phyloP scores from a whole-genome alignment of 2,888 invertebrate genomes.

The Vanessa cardui region DNA sequence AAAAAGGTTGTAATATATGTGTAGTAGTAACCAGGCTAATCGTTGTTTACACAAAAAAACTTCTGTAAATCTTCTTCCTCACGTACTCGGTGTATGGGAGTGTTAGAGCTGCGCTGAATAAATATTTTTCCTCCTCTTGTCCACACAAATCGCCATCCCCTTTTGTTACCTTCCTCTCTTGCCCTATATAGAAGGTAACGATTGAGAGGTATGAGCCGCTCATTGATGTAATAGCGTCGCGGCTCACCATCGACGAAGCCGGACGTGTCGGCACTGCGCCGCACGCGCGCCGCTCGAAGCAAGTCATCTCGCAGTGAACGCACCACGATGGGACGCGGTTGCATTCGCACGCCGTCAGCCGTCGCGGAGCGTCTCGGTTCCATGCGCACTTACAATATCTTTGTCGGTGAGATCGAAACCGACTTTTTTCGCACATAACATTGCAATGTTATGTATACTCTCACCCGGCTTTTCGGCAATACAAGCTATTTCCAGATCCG shows the following conservation, averaged over 20 bases:
- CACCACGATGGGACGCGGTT: not conserved
- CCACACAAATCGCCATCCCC: conserved; percentile 6
- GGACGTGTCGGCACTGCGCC: not conserved
- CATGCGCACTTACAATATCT: not conserved
- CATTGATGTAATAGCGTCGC: not conserved
- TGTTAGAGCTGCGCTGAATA: not conserved
- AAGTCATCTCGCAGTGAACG: conserved; percentile 12
- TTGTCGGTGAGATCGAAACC: not conserved
- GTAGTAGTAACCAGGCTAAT: not conserved
- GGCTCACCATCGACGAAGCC: not conserved
- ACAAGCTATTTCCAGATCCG: not conserved
- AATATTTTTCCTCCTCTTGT: not conserved
- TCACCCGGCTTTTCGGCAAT: not conserved
- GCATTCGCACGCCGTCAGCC: conserved; percentile 5
- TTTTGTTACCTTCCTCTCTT: not conserved
- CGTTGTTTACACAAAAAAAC: not conserved
- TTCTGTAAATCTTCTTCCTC: not conserved
- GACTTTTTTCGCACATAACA: not conserved
- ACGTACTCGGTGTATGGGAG: not conserved
- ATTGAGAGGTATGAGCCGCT: conserved; percentile 1
- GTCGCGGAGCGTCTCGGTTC: not conserved
- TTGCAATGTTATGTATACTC: not conserved
- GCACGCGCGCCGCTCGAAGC: conserved; percentile 14
- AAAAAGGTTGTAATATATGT: too few species aligned
- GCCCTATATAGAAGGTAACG: not conserved